Evolutionary conservation across 2,888 invertebrate species (phyloP).

Genomic region (Drosophila affinis): DNA sequence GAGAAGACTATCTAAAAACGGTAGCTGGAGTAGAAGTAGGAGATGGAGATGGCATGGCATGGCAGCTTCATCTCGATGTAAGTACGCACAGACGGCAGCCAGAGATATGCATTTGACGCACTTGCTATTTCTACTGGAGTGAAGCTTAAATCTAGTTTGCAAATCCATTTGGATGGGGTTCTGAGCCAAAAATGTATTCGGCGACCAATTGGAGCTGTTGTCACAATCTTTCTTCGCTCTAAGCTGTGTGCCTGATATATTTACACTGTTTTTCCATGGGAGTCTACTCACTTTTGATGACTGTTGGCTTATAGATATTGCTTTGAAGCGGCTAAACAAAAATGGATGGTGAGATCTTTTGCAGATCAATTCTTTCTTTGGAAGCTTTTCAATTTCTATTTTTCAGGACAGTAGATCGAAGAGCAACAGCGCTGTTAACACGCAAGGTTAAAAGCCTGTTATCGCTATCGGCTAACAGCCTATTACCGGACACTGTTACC

Average conservation of each 20-base stretch:
- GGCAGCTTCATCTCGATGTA: neutral
- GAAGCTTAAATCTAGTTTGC: neutral
- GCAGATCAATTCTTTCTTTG: no score
- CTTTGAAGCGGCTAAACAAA: no score
- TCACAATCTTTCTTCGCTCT: neutral
- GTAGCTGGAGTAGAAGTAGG: neutral
- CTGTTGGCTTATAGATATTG: neutral
- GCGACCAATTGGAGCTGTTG: neutral
- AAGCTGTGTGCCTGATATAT: neutral
- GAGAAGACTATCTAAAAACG: conserved; percentile 11
- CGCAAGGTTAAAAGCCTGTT: no score
- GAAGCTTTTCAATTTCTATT: no score
- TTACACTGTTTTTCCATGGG: neutral
- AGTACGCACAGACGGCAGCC: conserved; percentile 3
- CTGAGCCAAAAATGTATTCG: neutral
- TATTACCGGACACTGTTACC: neutral
- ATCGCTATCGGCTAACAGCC: no score
- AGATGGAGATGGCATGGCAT: neutral
- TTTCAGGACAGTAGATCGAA: no score
- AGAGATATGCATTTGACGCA: conserved; percentile 8
- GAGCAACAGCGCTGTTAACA: no score
- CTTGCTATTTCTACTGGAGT: neutral
- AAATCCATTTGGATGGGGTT: neutral
- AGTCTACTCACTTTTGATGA: neutral
- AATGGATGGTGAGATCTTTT: no score